Evolutionary conservation across 2,113 vertebrate genomes (phyloP), one percentile per base, ranked within the genome.

Genomic region (Phrynosoma platyrhinos): DNA sequence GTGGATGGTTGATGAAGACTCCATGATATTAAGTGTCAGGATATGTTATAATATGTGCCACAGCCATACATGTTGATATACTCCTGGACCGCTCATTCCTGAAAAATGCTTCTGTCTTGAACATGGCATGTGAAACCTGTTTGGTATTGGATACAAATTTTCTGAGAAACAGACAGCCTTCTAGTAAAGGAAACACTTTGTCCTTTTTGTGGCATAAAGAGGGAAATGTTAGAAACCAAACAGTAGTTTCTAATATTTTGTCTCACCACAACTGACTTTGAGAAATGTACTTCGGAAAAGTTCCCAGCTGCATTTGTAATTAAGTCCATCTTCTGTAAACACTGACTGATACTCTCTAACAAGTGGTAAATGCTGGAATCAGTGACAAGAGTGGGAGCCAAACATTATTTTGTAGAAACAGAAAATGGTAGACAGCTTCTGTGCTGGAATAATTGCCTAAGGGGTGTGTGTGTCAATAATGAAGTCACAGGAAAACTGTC

Each of bases 231-330:
- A 53, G 0, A 42, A 84, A 79, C 84, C 74, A 68, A 58, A 74
- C 68, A 94, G 42, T 32, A 68, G 13, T 90, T 94, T 27, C 74
- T 84, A 87, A 55, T 91, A 84, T 87, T 86, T 92, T 71, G 1
- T 86, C 90, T 90, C 83, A 91, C n/a, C 77, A 90, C 78, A 91
- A 64, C 3, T 0, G 0, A 80, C 76, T 92, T 82, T 75, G 83
- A 93, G 91, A 72, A 93, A 92, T 93, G 91, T 94, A 72, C 42
- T 90, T 89, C 88, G 88, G 81, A 93, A 93, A 91, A 88, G 18
- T 14, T 93, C 81, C 83, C 89, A 94, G 89, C 88, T 92, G 92
- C 88, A 92, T 81, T 76, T 87, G 52, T 89, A 92, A 93, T 92
- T 87, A 89, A 91, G 69, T 87, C 78, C 74, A 86, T 92, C 79